Evolutionary conservation across 2,797 vertebrate genomes (phyloP), one percentile per base, ranked within the genome.

Genomic region (Eulemur rubriventer): DNA sequence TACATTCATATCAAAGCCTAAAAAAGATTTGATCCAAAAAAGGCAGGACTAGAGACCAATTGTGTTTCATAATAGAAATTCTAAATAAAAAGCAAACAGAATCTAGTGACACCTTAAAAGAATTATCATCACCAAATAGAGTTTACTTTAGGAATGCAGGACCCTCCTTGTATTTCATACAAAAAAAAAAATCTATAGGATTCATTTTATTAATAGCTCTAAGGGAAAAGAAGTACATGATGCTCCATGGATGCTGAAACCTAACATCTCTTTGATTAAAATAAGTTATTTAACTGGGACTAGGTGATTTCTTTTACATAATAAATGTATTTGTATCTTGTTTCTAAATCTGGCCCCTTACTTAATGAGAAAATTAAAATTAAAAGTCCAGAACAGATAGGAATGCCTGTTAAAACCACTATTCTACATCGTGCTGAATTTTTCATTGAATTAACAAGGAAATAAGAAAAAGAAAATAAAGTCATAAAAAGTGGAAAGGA

Each of bases 291-390:
- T 61, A 59, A 55, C 33, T 76, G 33, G 41, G 41, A 9, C 33
- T 35, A 70, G 14, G 11, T 69, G 26, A 4, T 93, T 67, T 80
- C 30, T 30, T 52, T 85, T 72, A 69, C 4, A 26, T 76, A n/a
- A 24, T 38, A 95, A 63, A 41, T 79, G 4, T 35, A 55, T 73
- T 73, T 69, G 30, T 61, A 46, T 85, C 30, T 75, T 18, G 57
- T 38, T 30, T 43, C 43, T 46, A 65, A 43, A 72, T 78, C 83
- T 72, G 50, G 33, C 63, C 14, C 48, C 30, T 87, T 69, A 43
- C 46, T 72, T 89, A 57, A 35, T 67, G 24, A 84, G 38, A 94
- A 94, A 84, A 86, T 57, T 48, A 94, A 94, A 84, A 86, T 57
- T 48, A 50, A 26, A n/a, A 18, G 72, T 16, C 59, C 65, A 50